Evolutionary conservation across 2,888 invertebrate species (phyloP).

Genomic region (Dorcus hopei): DNA sequence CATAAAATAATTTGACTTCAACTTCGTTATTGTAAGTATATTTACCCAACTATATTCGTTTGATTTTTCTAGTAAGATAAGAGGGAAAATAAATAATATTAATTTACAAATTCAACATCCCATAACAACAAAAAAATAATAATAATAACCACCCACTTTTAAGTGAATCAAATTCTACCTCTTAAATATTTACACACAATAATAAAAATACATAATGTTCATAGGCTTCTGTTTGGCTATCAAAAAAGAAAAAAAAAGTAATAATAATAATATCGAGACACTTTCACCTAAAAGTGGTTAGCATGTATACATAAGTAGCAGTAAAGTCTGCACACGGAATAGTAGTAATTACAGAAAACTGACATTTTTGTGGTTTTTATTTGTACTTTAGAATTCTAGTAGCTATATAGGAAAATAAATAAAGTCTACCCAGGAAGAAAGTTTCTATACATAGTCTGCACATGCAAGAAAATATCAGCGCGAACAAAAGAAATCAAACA

Average conservation of each 20-base stretch:
- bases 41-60: conserved; percentile 5
- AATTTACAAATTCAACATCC: conserved; percentile 2
- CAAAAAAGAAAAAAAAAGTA: too few relatives aligned
- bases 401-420: conserved; percentile 20
- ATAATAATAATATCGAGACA: too few relatives aligned
- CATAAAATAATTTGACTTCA: conserved; percentile 16
- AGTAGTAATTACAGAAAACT: background rate
- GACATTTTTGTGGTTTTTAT: conserved; percentile 16
- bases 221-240: too few relatives aligned
- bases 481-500: conserved; percentile 4
- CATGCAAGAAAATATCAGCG: conserved; percentile 4
- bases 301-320: conserved; percentile 1
- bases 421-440: conserved; percentile 19
- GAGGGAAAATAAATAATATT: background rate
- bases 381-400: conserved; percentile 25
- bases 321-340: conserved; percentile 9
- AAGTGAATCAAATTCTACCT: conserved; percentile 5
- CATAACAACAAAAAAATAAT: conserved; percentile 2
- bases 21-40: conserved; percentile 6
- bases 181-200: too few relatives aligned
- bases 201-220: too few relatives aligned
- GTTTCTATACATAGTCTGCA: conserved; percentile 4
- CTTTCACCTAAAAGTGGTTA: too few relatives aligned
- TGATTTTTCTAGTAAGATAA: conserved; percentile 1
- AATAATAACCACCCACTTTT: conserved; percentile 9